These are phyloP conservation scores for Eupithecia insigniata DNA, from an alignment of 2,888 invertebrate species.

Conservation along the genomic window DNA sequence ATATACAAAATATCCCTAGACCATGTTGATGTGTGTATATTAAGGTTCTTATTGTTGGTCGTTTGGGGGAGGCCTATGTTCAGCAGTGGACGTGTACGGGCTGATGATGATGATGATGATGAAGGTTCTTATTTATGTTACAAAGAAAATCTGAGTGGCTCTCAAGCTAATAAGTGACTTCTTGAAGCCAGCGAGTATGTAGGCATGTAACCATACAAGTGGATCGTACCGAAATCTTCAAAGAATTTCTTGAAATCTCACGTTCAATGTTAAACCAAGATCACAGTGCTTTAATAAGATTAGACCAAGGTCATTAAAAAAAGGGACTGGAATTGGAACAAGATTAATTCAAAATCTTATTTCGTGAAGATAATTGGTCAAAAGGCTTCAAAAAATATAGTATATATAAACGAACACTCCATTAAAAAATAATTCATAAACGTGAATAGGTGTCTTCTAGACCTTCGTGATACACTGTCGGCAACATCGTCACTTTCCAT, in stretches of 20 bases:
- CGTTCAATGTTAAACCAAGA: background rate
- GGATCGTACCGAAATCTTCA: background rate
- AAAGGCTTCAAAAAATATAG: too few species aligned
- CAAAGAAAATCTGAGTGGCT: slow-evolving; percentile 8
- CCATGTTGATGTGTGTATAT: too few species aligned
- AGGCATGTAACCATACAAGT: background rate
- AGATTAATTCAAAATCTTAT: background rate
- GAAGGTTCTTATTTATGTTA: background rate
- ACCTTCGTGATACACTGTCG: too few species aligned
- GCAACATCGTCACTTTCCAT: too few species aligned
- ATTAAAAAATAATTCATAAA: too few species aligned
- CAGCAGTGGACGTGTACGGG: too few species aligned
- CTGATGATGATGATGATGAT: too few species aligned
- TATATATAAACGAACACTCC: too few species aligned
- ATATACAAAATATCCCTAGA: too few species aligned
- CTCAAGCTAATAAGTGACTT: slow-evolving; percentile 9
- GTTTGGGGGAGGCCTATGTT: too few species aligned
- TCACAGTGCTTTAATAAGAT: background rate
- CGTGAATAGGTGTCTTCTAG: too few species aligned
- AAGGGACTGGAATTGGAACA: background rate
- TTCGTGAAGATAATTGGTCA: background rate
- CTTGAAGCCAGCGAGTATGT: background rate
- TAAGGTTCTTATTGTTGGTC: too few species aligned
- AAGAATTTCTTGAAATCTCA: background rate
- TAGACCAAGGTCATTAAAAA: background rate